Evolutionary conservation across 2,797 vertebrate genomes (phyloP), one percentile per base, ranked within the genome.

Genomic region (Cuniculus paca): DNA sequence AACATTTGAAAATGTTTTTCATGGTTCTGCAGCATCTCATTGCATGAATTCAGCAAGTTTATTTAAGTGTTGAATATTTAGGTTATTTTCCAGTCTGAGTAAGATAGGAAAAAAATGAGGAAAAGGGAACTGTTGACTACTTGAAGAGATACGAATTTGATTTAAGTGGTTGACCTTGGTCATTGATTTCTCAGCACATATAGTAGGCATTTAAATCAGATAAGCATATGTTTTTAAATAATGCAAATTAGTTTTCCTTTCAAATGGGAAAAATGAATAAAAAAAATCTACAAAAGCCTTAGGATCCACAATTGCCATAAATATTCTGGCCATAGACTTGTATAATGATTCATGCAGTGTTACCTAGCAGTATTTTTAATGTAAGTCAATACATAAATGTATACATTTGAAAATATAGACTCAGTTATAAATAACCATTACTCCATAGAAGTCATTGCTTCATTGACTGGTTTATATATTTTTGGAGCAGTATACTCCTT

Each of bases 21-120:
- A 52, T 75, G 61, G 77, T 89, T 80, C 70, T 77, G 70, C 12
- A 81, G n/a, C 2, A 6, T 94, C 81, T 39, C 5, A 2, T 61
- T 52, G 3, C 50, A 63, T 74, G 82, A 77, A 90, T 90, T 79
- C 70, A 94, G 54, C 14, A 68, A 82, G 68, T 52, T 34, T 34
- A 31, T 63, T 90, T 88, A 79, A 92, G 8, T 81, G 84, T 86
- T 87, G 39, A 52, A 54, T 80, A 72, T 75, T 94, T 89, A 95
- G 88, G 83, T 88, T 91, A 56, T 85, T 94, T 95, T 93, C 81
- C 84, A 83, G 63, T 20, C 89, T 80, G 87, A 65, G 50, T 56
- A 26, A 81, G 84, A 65, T 26, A 6, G 80, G 36, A 90, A 90
- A 92, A 85, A 24, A 79, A 31, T 11, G 52, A 81, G 28, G 34